phyloP scores from a whole-genome alignment of 2,113 vertebrate species.

The Callospermophilus lateralis region DNA sequence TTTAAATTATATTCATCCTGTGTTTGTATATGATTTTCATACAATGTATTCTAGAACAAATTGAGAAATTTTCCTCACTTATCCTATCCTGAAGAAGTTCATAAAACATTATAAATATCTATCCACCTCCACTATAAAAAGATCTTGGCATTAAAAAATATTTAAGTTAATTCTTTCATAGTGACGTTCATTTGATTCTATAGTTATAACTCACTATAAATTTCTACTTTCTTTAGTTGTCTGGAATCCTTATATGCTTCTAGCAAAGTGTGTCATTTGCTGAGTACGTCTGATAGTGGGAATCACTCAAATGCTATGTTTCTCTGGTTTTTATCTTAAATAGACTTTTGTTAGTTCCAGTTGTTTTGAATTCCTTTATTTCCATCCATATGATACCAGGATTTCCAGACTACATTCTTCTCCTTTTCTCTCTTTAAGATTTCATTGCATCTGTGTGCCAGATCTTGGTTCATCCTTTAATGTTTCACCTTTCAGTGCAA shows the following conservation, averaged over 20 bases:
- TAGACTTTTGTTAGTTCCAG: not conserved
- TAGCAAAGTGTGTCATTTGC: slow-evolving; percentile 27
- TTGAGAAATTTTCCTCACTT: not conserved
- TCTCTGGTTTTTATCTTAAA: not conserved
- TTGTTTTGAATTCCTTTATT: slow-evolving; percentile 71
- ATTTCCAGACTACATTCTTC: slow-evolving; percentile 53
- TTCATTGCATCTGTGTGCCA: slow-evolving; percentile 67
- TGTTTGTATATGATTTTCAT: not conserved
- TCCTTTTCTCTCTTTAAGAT: not conserved
- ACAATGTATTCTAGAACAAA: not conserved
- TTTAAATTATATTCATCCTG: not conserved
- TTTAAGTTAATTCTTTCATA: slow-evolving; percentile 42
- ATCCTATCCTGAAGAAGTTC: not conserved
- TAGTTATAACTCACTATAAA: not conserved
- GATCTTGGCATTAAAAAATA: not conserved
- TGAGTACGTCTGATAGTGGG: slow-evolving; percentile 8
- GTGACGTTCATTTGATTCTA: not conserved
- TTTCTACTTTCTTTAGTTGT: not conserved
- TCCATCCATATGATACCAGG: not conserved
- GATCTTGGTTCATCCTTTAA: slow-evolving; percentile 69
- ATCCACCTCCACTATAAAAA: not conserved
- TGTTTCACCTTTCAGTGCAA: slow-evolving; percentile 64
- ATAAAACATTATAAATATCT: not conserved
- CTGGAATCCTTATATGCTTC: not conserved
- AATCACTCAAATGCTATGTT: slow-evolving; percentile 53